Conservation (phyloP, 1,140 invertebrate genomes). For the Wiebesia pumilae region DNA sequence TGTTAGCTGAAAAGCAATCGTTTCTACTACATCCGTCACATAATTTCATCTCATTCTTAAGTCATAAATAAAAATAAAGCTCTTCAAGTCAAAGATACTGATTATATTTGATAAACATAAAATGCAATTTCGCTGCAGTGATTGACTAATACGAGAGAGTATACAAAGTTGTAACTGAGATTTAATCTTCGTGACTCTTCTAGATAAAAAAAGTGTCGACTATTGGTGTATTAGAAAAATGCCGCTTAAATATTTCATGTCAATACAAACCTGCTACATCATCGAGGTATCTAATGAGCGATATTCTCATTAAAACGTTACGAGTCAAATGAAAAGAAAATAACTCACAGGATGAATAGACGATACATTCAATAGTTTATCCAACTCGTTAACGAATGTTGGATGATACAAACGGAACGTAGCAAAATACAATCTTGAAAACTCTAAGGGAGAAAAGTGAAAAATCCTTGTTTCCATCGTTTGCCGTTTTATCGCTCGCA, state of each 20-base stretch:
- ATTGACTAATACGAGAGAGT: conserved; percentile 9
- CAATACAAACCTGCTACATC: background rate
- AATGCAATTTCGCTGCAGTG: conserved; percentile 18
- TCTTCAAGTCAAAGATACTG: background rate
- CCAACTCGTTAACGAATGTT: background rate
- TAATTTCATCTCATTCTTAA: background rate
- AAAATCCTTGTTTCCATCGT: no score
- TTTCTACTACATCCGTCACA: background rate
- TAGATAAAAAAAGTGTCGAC: background rate
- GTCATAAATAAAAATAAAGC: conserved; percentile 1
- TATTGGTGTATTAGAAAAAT: background rate
- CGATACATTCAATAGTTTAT: background rate
- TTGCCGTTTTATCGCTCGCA: background rate
- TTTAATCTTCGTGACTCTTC: conserved; percentile 7
- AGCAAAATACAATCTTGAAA: background rate
- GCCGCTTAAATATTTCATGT: background rate
- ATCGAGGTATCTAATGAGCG: background rate
- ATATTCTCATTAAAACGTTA: conserved; percentile 22
- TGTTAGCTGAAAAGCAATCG: background rate
- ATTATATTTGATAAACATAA: conserved; percentile 20
- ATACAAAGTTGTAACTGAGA: conserved; percentile 4
- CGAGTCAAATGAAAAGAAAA: background rate
- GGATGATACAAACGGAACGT: background rate
- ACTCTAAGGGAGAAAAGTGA: no score
- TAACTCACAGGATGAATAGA: background rate